Conservation (phyloP, 1,140 invertebrate genomes). For the Caenorhabditis remanei region DNA sequence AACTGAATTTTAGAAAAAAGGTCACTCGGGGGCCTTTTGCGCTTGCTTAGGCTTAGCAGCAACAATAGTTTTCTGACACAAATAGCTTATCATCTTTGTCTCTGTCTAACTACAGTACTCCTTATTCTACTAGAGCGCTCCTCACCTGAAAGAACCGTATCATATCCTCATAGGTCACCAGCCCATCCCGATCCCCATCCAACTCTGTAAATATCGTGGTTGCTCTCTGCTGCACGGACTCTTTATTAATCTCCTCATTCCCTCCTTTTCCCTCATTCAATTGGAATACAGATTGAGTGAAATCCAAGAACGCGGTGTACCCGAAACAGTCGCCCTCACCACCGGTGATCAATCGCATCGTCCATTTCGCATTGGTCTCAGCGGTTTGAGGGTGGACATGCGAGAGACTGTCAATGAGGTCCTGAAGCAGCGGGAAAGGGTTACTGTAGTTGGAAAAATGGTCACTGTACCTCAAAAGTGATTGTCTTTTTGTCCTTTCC, state of each 20-base stretch:
- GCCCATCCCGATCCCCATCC: slow-evolving; percentile 60
- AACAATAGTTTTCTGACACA: too few relatives aligned
- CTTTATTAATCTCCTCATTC: slow-evolving; percentile 28
- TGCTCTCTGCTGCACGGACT: slow-evolving; percentile 51
- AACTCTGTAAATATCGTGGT: slow-evolving; percentile 61
- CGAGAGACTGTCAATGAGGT: slow-evolving; percentile 70
- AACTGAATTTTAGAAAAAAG: too few relatives aligned
- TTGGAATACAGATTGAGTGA: slow-evolving; percentile 60
- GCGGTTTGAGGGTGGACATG: slow-evolving; percentile 67
- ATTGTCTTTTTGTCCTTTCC: slow-evolving; percentile 66
- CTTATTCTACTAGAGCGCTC: background rate
- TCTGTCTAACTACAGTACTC: too few relatives aligned
- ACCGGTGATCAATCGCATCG: slow-evolving; percentile 71
- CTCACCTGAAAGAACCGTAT: slow-evolving; percentile 57
- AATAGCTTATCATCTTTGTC: too few relatives aligned
- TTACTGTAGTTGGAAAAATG: too few relatives aligned
- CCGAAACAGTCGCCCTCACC: slow-evolving; percentile 62
- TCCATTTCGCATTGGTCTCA: slow-evolving; percentile 72
- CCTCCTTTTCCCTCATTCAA: slow-evolving; percentile 54
- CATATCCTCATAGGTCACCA: slow-evolving; percentile 62
- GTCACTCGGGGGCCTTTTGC: too few relatives aligned
- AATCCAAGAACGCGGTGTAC: slow-evolving; percentile 64
- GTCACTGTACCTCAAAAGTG: slow-evolving; percentile 72
- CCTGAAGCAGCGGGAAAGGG: slow-evolving; percentile 60
- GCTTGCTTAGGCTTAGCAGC: too few relatives aligned